Percentiles rank a stretch among this genome's conserved stretches.
Evolutionary conservation across 2,797 vertebrate species (phyloP).

Genomic region (Girardinus metallicus): DNA sequence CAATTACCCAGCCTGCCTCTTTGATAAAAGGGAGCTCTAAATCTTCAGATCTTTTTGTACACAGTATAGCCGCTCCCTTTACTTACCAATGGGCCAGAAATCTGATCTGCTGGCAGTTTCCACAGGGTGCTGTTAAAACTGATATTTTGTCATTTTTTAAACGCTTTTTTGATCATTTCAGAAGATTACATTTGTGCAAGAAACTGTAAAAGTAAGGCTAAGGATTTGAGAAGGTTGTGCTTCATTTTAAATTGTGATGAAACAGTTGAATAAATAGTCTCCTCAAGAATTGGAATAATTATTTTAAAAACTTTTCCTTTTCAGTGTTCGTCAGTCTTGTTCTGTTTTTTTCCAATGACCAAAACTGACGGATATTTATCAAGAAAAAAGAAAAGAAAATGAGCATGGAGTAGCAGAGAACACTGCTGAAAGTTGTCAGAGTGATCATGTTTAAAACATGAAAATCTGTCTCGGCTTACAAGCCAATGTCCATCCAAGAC

Average conservation of each 20-base stretch:
- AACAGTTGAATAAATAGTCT: neutral
- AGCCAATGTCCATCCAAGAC: too few species aligned
- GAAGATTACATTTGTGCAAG: neutral
- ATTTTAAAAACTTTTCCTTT: neutral
- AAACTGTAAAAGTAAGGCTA: neutral
- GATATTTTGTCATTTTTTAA: slow-evolving; percentile 10
- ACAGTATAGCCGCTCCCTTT: slow-evolving; percentile 24
- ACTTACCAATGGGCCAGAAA: slow-evolving; percentile 1
- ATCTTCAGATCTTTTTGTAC: slow-evolving; percentile 53
- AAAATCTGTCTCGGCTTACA: neutral
- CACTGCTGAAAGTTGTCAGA: neutral
- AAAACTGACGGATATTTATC: neutral
- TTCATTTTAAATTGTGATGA: neutral
- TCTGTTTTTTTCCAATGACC: neutral
- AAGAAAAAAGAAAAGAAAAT: neutral
- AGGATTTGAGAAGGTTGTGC: neutral
- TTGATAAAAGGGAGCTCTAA: slow-evolving; percentile 52
- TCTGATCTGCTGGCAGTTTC: slow-evolving; percentile 13
- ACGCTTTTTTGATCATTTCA: slow-evolving; percentile 6
- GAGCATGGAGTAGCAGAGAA: neutral
- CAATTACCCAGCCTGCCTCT: slow-evolving; percentile 68
- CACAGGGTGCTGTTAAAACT: neutral
- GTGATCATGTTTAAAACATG: neutral
- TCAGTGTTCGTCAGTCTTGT: neutral
- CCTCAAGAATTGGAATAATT: neutral